Conservation (phyloP, 37 sponge, comb jelly and placozoan genomes). For the Chondrosia reniformis region DNA sequence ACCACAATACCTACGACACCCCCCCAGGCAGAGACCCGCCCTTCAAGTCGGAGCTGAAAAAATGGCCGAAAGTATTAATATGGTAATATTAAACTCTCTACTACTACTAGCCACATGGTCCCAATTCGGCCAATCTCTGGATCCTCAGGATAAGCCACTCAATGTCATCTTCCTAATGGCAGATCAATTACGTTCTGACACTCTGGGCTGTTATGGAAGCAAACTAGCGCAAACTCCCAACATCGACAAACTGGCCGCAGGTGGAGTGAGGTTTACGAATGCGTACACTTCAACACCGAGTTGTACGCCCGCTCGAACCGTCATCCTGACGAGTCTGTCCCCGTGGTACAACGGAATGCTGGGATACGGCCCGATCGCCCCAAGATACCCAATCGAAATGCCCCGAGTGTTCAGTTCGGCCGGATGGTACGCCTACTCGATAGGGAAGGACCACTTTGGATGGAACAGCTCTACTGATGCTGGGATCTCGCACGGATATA, state of each 20-base stretch:
- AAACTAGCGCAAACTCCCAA: conserved; percentile 52
- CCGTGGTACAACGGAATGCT: conserved; percentile 82
- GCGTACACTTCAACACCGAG: conserved; percentile 64
- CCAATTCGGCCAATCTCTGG: too few relatives aligned
- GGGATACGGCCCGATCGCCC: conserved; percentile 46
- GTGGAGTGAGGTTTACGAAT: conserved; percentile 49
- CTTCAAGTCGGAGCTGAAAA: too few relatives aligned
- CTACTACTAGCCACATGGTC: too few relatives aligned
- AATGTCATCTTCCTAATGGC: conserved; percentile 69
- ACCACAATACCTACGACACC: too few relatives aligned
- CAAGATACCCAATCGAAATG: conserved; percentile 38
- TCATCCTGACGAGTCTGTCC: conserved; percentile 63
- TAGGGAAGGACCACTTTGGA: conserved; percentile 77
- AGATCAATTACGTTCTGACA: conserved; percentile 55
- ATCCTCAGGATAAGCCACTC: not conserved
- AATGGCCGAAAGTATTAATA: too few relatives aligned
- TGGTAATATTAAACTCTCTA: too few relatives aligned
- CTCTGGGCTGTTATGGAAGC: conserved; percentile 42
- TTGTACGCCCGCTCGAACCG: conserved; percentile 71
- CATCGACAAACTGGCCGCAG: conserved; percentile 40
- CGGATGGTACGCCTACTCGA: conserved; percentile 52
- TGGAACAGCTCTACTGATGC: conserved; percentile 38
- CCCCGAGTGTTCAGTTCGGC: conserved; percentile 28
- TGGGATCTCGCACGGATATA: conserved; percentile 56
- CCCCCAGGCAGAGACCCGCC: too few relatives aligned